Evolutionary conservation across 2,113 vertebrate species (phyloP).

Genomic region (Jaculus jaculus): DNA sequence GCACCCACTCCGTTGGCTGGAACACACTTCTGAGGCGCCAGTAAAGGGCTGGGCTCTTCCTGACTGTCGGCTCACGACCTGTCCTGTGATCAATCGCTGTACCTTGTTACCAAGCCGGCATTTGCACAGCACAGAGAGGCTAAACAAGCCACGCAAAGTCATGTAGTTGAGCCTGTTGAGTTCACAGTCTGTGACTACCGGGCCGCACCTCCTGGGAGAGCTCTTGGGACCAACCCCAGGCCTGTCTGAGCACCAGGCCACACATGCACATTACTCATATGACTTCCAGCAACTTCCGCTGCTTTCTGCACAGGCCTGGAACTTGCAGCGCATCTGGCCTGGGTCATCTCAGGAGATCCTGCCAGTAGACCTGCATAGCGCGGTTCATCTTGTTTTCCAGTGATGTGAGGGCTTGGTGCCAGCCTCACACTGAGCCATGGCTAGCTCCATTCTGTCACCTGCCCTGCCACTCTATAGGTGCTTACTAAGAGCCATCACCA

Average conservation of each 20-base stretch:
- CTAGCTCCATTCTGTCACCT: neutral
- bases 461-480: neutral
- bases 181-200: fast-evolving
- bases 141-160: neutral
- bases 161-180: neutral
- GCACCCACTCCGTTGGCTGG: too few species aligned
- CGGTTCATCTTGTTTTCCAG: too few species aligned
- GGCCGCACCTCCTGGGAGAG: neutral
- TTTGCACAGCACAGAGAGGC: neutral
- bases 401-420: neutral
- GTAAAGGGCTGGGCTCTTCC: too few species aligned
- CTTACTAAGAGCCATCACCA: fast-evolving
- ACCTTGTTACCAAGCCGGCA: fast-evolving
- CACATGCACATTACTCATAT: fast-evolving
- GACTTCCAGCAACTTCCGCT: neutral
- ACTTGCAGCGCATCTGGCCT: neutral
- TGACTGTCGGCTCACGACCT: too few species aligned
- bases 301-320: neutral
- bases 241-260: fast-evolving
- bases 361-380: fast-evolving
- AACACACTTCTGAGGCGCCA: too few species aligned
- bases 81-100: neutral
- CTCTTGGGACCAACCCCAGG: neutral
- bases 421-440: fast-evolving
- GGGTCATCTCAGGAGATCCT: fast-evolving